Evolutionary conservation across 2,797 vertebrate species (phyloP).

Genomic region (Balearica regulorum): DNA sequence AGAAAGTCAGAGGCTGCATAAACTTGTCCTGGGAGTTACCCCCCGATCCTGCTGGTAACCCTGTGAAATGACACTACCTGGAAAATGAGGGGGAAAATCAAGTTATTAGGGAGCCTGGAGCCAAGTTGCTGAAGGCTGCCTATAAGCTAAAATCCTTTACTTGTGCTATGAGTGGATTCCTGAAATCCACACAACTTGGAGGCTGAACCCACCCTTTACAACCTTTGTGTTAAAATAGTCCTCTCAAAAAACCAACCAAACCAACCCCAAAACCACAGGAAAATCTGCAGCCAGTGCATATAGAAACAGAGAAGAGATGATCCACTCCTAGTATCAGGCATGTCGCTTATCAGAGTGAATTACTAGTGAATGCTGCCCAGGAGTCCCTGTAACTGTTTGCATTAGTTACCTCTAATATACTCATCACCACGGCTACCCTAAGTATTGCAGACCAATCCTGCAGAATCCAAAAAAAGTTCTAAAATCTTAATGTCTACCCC

Average conservation of each 20-base stretch:
- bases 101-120: background rate
- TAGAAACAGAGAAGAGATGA: background rate
- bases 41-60: background rate
- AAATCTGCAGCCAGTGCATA: background rate
- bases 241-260: background rate
- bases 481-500: background rate
- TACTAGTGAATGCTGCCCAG: background rate
- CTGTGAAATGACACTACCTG: background rate
- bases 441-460: background rate
- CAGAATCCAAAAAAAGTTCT: background rate
- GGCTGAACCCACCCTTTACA: background rate
- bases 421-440: fast-evolving
- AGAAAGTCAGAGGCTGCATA: background rate
- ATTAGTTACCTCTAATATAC: background rate
- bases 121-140: background rate
- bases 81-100: background rate
- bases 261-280: background rate
- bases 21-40: background rate
- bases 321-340: background rate
- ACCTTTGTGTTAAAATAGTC: background rate
- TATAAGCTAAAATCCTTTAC: background rate
- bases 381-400: background rate
- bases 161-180: background rate
- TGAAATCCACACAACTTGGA: background rate
- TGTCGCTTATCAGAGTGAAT: background rate